Base-by-base conservation (phyloP, 2,797 vertebrate species). In the Lepilemur septentrionalis region DNA sequence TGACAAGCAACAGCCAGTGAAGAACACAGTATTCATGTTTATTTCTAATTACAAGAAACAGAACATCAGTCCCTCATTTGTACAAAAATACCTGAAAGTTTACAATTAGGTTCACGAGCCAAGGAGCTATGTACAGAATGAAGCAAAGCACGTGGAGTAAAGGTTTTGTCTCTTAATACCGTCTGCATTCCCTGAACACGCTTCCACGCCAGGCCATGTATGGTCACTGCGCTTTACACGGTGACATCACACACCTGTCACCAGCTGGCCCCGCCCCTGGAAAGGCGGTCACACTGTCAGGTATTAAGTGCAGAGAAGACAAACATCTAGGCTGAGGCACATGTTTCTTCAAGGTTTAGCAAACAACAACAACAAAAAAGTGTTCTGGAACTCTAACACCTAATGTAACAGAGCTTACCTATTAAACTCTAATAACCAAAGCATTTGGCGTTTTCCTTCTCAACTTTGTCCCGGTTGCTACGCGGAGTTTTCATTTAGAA, bases 11-110 rank as follows among this genome's bases (percentile, higher is more conserved):
- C 93, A 85, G 98, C 82, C 98, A 98, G 98, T 98, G 99, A 99
- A 99, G 99, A 99, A 98, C 98, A 99, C 99, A 98, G 99, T 99
- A 99, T 99, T 99, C 99, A 99, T 99, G 98, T 99, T 99, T 99
- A 99, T 99, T 99, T 99, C 99, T 99, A 99, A 99, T 99, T 99
- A 99, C 99, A 99, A 99, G 99, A 99, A 99, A 99, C 99, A 99
- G 99, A 99, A 99, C 99, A 99, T 99, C 99, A 99, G 99, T 99
- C 99, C 99, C 99, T 99, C 99, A 99, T 99, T 99, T 99, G 99
- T 99, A 99, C 99, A 99, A 99, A 99, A 99, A 99, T 99, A 99
- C 99, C 99, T 99, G 99, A 99, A 99, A 99, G 99, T 99, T 99
- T 99, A 99, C 99, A 99, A 99, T 99, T 99, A 99, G 98, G 99